Percentiles rank a stretch among this genome's conserved stretches.
Evolutionary conservation across 2,797 vertebrate genomes (phyloP).

Genomic region (Pelobates cultripes): DNA sequence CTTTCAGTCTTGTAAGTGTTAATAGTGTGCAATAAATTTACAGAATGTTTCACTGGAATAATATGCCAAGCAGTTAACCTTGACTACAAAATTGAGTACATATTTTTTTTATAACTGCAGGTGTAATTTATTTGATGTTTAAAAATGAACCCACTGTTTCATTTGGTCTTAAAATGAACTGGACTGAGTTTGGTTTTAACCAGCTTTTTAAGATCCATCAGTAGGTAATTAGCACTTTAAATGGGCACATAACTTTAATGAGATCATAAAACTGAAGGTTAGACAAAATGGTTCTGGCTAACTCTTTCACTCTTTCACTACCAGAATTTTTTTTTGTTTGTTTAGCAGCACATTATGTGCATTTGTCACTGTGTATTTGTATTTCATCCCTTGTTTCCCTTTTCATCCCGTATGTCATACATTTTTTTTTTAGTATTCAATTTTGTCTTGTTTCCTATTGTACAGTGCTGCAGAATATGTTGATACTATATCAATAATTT

Average conservation of each 20-base stretch:
- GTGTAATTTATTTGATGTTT: conserved; percentile 16
- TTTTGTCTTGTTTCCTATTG: too few species aligned
- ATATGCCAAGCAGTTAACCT: conserved; percentile 38
- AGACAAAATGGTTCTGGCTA: too few species aligned
- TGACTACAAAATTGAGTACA: conserved; percentile 14
- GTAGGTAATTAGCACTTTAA: conserved; percentile 53
- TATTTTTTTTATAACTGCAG: conserved; percentile 1
- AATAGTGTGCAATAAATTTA: not conserved
- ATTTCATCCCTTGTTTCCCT: too few species aligned
- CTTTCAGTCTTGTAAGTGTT: not conserved
- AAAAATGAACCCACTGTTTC: conserved; percentile 1
- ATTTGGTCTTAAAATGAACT: conserved; percentile 49
- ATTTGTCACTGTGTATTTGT: too few species aligned
- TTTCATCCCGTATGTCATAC: too few species aligned
- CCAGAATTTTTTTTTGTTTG: too few species aligned
- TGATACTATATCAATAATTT: too few species aligned
- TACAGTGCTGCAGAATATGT: too few species aligned
- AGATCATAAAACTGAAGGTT: conserved; percentile 60
- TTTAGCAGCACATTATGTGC: too few species aligned
- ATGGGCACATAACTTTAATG: conserved; percentile 61
- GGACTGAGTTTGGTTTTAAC: conserved; percentile 62
- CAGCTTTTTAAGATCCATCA: conserved; percentile 53
- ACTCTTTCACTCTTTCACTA: too few species aligned
- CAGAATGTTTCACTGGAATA: not conserved
- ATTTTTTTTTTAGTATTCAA: too few species aligned